Evolutionary conservation across 2,888 invertebrate species (phyloP), one percentile per base, ranked within the genome.

Genomic region (Gryllus longicercus): DNA sequence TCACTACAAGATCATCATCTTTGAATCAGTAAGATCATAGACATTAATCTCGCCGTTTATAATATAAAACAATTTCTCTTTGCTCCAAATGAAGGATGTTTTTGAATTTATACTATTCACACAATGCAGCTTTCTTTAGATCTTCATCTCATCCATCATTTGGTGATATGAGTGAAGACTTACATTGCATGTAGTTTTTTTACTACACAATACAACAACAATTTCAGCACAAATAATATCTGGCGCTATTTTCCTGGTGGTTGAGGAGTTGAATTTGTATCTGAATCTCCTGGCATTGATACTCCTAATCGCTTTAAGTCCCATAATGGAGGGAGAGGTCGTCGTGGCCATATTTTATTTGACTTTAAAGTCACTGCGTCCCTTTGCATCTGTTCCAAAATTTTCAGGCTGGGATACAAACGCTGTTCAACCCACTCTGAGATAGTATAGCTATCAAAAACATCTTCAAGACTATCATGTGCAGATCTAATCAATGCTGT

Each of bases 391-490:
- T 88, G 87, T 82, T 91, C 91, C 80, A 93, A 85, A 82, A 88
- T 85, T 50, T 87, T 83, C 50, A 87, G 84, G 80, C 86, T 82
- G 83, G 92, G 92, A 86, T 91, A 91, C 78, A 93, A 89, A 83
- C 90, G 88, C 84, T 92, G 92, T 83, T 93, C 92, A 51, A 93
- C 89, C 90, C 92, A 93, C 85, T 93, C 93, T 0, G 88, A 87
- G 79, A 92, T 88, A 0, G 90, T 90, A 84, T 89, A 89, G 81
- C 89, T 87, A 85, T 92, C 92, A 84, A 90, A 92, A 63, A 91
- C 87, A 79, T 90, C 91, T 38, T 86, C 85, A 85, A 93, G 87
- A 1, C 91, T 86, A 82, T 90, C 90, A 78, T 89, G 88, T 0
- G 91, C 89, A 75, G 90, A 88, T 79, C 89, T 87, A 0, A 90